Base-by-base conservation (phyloP, 2,797 vertebrate genomes). In the Lophius americanus region DNA sequence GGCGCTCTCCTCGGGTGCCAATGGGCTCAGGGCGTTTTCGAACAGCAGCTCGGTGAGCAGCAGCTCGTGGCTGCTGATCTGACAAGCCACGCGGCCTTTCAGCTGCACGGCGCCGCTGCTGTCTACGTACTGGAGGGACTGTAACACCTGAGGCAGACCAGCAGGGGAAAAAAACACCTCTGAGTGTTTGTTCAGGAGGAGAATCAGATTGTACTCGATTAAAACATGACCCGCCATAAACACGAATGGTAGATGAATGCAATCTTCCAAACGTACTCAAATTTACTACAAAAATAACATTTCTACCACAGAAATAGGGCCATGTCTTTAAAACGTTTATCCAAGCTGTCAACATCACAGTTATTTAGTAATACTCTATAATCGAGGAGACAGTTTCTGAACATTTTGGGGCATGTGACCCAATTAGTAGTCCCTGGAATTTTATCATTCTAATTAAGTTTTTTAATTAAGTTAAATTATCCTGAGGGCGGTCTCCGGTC, bases 21-120 rank as follows among this genome's bases (percentile, higher is more conserved):
- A 88, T 2, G 95, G 88, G 6, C 95, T 96, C 77, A 97, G 91
- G 4, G 92, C 93, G 0, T 96, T 96, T 80, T 97, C 96, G 2
- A 98, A 95, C 80, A 98, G 94, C 85, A 98, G 94, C 89, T 98
- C 96, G 0, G 96, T 98, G 44, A 98, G 93, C 52, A 98, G 92
- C 62, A 98, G 89, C 90, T 98, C 96, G 0, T 97, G 96, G 87
- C 94, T 95, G 88, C 95, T 96, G 89, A 98, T 95, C 91, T 96
- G 96, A 81, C 96, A 96, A 0, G 96, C 96, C 55, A 98, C 96
- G 0, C 95, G 91, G 14, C 96, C 96, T 4, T 97, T 96, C 73
- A 98, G 92, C 92, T 96, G 95, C 86, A 98, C 96, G 0, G 96
- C 95, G 0, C 96, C 94, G 0, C 89, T 74, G 55, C 86, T 79